Evolutionary conservation across 2,797 vertebrate species (phyloP), one percentile per base, ranked within the genome.

Genomic region (Pseudochromis fuscus): DNA sequence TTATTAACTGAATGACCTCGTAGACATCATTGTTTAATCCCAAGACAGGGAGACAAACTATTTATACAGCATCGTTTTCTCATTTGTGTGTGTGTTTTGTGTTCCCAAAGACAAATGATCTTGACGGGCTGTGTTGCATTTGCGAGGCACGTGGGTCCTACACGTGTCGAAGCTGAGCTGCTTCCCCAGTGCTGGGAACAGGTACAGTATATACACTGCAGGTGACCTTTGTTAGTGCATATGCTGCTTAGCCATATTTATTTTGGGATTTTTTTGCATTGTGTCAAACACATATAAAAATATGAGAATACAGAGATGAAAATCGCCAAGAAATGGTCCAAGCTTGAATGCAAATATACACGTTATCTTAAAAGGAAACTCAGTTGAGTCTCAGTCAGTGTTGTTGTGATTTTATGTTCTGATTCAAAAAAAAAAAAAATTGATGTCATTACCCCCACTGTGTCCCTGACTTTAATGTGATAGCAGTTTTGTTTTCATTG

Each of bases 121-220:
- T 87, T 99, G 87, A 99, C 96, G 0, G 98, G 98, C 1, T 99
- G 98, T 52, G 98, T 99, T 86, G 98, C 98, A 0, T 99, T 99
- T 82, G 98, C 98, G 5, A 95, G 94, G 62, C 98, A 99, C 1
- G 98, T 99, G 81, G 98, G 98, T 85, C 98, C 98, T 55, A 97
- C 97, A 0, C 96, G 98, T 55, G 98, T 99, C 19, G 98, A 99
- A 90, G 97, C 97, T n/a, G 98, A 99, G 77, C 96, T 99, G 48
- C 92, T 99, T 84, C 98, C 98, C 2, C 98, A 99, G 74, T 99
- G 98, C 88, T 99, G 98, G 98, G 98, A 99, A 89, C 98, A 99
- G 96, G 98, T 99, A 51, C 3, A 12, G 44, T 23, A 19, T 18
- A 40, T n/a, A 8, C 31, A n/a, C 40, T 44, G n/a, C 40, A 44